These are phyloP conservation scores for Lagria hirta DNA, from an alignment of 2,888 invertebrate genomes.

Conservation along the genomic window DNA sequence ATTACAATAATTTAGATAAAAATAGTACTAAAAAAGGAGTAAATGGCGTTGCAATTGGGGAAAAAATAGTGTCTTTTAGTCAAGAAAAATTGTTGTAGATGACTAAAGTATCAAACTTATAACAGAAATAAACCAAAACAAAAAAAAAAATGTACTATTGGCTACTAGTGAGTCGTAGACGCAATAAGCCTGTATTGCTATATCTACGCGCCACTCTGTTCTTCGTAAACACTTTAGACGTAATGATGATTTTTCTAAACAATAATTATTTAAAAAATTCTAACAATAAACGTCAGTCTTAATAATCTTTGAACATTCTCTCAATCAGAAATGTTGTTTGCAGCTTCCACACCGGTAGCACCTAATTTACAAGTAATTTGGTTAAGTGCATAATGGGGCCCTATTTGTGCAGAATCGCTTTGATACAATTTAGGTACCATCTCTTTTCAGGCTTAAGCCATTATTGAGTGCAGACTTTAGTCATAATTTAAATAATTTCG, in stretches of 20 bases:
- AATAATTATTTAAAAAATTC: background rate
- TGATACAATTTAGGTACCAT: conserved; percentile 10
- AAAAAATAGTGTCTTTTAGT: too few species aligned
- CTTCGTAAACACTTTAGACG: background rate
- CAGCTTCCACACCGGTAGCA: conserved; percentile 38
- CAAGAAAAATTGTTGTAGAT: too few species aligned
- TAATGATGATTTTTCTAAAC: background rate
- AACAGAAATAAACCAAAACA: too few species aligned
- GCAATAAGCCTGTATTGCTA: background rate
- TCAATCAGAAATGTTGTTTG: conserved; percentile 27
- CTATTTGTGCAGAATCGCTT: conserved; percentile 21
- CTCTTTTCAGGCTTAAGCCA: conserved; percentile 19
- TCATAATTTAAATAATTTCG: conserved; percentile 25
- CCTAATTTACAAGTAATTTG: conserved; percentile 40
- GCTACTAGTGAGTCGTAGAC: background rate
- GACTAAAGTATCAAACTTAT: too few species aligned
- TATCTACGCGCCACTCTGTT: background rate
- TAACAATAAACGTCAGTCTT: conserved; percentile 23
- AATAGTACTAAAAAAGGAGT: too few species aligned
- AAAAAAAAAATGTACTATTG: background rate
- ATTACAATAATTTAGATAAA: too few species aligned
- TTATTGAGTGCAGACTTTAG: conserved; percentile 15
- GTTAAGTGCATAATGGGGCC: conserved; percentile 39
- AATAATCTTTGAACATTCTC: conserved; percentile 22
- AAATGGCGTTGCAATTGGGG: too few species aligned